Percentiles rank a stretch among this genome's conserved stretches.
phyloP scores from a whole-genome alignment of 2,888 invertebrate species.

The Nymphalis c-album region DNA sequence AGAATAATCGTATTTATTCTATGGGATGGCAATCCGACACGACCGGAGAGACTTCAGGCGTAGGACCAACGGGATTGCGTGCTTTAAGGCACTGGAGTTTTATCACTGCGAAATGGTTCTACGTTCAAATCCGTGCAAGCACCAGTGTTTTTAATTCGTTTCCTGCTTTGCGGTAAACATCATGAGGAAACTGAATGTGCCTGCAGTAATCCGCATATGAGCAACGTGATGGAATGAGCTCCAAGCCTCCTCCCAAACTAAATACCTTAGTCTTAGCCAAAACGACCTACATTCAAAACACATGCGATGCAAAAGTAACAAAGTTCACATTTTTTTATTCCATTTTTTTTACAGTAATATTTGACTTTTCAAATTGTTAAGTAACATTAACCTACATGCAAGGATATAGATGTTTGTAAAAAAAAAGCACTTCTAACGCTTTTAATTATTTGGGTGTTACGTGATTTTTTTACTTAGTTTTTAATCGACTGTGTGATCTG shows the following conservation, averaged over 20 bases:
- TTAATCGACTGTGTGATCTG: neutral
- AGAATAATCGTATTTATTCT: neutral
- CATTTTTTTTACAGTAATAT: conserved; percentile 5
- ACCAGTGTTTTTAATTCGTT: too few relatives aligned
- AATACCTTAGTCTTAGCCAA: neutral
- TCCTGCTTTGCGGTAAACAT: too few relatives aligned
- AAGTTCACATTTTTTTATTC: conserved; percentile 13
- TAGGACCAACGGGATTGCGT: too few relatives aligned
- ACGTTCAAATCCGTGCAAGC: too few relatives aligned
- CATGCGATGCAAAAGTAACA: conserved; percentile 8
- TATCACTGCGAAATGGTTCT: too few relatives aligned
- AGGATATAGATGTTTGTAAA: neutral
- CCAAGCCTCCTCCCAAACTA: too few relatives aligned
- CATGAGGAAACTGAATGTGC: too few relatives aligned
- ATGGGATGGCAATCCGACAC: too few relatives aligned
- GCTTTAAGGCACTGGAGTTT: too few relatives aligned
- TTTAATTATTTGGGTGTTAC: neutral
- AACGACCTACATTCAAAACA: conserved; percentile 13
- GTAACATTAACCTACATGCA: conserved; percentile 24
- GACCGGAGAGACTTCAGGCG: too few relatives aligned
- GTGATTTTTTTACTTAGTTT: neutral
- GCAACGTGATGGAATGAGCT: too few relatives aligned
- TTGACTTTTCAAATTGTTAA: conserved; percentile 17
- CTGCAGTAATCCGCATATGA: too few relatives aligned
- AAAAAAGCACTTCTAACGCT: neutral